A percentile compares a stretch with the other conserved stretches of the same genome.
Conservation (phyloP, 2,113 vertebrate species). For the Synodontis membranacea region DNA sequence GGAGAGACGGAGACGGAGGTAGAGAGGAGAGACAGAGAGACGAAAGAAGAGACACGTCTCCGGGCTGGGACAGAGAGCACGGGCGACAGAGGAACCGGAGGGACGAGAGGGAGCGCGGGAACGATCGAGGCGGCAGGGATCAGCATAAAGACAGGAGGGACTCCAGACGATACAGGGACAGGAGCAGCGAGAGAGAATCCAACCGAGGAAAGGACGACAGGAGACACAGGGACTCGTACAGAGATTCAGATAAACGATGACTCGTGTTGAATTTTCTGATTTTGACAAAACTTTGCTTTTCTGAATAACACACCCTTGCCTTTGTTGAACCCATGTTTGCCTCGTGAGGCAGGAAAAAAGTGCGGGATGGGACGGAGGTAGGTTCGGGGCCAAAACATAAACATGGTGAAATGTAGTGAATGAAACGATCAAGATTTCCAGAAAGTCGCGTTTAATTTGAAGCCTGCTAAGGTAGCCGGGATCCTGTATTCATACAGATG, state of each 20-base stretch:
- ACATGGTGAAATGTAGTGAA: not conserved
- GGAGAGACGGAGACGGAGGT: conserved; percentile 70
- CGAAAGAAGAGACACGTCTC: conserved; percentile 56
- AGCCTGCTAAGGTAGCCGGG: not conserved
- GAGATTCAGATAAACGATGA: conserved; percentile 63
- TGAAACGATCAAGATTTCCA: not conserved
- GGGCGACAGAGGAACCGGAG: conserved; percentile 68
- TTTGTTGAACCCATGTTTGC: not conserved
- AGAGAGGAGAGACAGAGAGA: conserved; percentile 77
- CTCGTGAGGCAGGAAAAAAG: not conserved
- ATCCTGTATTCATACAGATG: not conserved
- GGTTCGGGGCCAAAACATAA: not conserved
- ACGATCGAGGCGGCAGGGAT: conserved; percentile 66
- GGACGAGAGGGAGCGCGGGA: conserved; percentile 68
- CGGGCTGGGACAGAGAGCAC: conserved; percentile 62
- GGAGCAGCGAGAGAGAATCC: conserved; percentile 58
- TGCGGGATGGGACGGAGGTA: not conserved
- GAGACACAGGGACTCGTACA: conserved; percentile 63
- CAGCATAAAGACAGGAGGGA: conserved; percentile 62
- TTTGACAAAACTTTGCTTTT: not conserved
- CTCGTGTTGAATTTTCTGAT: not conserved
- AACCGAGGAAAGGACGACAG: conserved; percentile 63
- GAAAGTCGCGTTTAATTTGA: not conserved
- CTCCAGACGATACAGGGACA: conserved; percentile 40
- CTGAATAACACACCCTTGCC: not conserved